Evolutionary conservation across 2,797 vertebrate species (phyloP), one percentile per base, ranked within the genome.

Genomic region (Lithobates sylvaticus): DNA sequence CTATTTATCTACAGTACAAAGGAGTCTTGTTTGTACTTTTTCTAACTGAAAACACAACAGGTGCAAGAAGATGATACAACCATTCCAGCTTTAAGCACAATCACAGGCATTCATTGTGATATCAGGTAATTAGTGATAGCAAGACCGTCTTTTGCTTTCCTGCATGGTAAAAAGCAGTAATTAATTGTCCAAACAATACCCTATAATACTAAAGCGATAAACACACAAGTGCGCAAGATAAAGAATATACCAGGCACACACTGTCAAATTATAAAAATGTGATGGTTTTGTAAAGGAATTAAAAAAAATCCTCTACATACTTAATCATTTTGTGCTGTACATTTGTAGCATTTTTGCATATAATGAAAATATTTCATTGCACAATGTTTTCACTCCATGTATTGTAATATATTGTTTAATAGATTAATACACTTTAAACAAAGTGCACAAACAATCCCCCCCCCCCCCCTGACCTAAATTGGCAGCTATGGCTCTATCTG

Each of bases 101-200:
- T 39, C 36, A 42, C 34, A 72, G 70, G 21, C 70, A 72, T 72
- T 72, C 70, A 72, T 72, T 36, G n/a, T 72, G 10, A 36, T 72
- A 72, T 72, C 36, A 12, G 70, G 34, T 72, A 72, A 72, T 72
- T 42, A 42, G 70, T 72, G 36, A 72, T 72, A 72, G 70, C n/a
- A 72, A 29, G 70, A 23, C 36, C 36, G n/a, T n/a, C 70, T 39
- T 42, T 72, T 42, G 70, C 70, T 72, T 44, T 10, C 34, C 70
- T 23, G 32, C 1, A 71, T 71, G 10, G 34, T 36, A 18, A 70
- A 70, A 70, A 70, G 68, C 68, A 32, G 27, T 23, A 34, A 15
- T 72, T 23, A 10, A 42, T 42, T 72, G 36, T 72, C 21, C 36
- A 12, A 18, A 7, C 42, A 39, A 36, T n/a, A 36, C 18, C 23